Conservation (phyloP, 2,888 invertebrate species). For the Drosophila prostipennis region DNA sequence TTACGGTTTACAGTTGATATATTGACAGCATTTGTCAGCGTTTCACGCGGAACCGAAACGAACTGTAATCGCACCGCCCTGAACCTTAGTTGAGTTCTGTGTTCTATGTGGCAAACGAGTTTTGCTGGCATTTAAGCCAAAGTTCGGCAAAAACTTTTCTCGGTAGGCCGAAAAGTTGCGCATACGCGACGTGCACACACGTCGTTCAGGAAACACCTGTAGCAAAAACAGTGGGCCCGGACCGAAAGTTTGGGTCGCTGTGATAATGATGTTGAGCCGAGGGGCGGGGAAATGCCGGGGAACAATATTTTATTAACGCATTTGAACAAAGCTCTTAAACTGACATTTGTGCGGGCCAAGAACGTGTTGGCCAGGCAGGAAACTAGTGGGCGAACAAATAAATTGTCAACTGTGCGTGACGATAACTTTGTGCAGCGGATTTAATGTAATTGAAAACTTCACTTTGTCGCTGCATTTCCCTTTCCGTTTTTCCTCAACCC, state of each 20-base stretch:
- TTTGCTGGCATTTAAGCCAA: constrained; percentile 23
- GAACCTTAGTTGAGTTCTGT: constrained; percentile 7
- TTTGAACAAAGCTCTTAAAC: constrained; percentile 60
- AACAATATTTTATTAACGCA: constrained; percentile 59
- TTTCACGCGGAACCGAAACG: constrained; percentile 30
- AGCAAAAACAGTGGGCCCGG: constrained; percentile 13
- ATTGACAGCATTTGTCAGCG: constrained; percentile 74
- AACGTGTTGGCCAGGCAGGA: constrained; percentile 35
- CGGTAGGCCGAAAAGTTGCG: constrained; percentile 61
- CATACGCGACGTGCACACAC: constrained; percentile 50
- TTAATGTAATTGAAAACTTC: constrained; percentile 78
- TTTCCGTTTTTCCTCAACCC: neutral
- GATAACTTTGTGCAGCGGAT: constrained; percentile 59
- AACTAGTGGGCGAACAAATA: constrained; percentile 55
- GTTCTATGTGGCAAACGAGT: constrained; percentile 1
- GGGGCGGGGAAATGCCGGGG: constrained; percentile 7
- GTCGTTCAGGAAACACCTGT: constrained; percentile 49
- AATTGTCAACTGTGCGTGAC: constrained; percentile 72
- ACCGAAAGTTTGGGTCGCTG: constrained; percentile 35
- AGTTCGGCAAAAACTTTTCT: constrained; percentile 48
- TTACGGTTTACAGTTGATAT: constrained; percentile 70
- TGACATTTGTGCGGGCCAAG: constrained; percentile 50
- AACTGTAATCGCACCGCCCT: constrained; percentile 26
- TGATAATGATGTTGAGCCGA: constrained; percentile 53
- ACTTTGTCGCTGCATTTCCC: constrained; percentile 45